Evolutionary conservation across 1,140 invertebrate species (phyloP).

Genomic region (Solenopsis fugax): DNA sequence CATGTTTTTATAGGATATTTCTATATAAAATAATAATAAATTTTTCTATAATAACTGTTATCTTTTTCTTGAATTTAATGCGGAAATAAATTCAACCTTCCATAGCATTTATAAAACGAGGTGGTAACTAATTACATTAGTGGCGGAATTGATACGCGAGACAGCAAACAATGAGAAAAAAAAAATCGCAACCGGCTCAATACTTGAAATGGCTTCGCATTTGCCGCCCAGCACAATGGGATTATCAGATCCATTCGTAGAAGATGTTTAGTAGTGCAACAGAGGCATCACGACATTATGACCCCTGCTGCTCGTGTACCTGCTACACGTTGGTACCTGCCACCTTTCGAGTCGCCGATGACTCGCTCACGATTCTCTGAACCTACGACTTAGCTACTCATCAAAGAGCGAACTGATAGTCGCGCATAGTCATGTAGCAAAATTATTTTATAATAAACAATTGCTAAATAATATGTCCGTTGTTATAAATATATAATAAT

Average conservation of each 20-base stretch:
- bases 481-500: neutral
- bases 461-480: neutral
- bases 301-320: conserved; percentile 76
- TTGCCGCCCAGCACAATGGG: conserved; percentile 75
- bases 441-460: neutral
- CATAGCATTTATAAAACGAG: neutral
- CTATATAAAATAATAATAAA: neutral
- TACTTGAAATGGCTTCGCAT: conserved; percentile 79
- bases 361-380: conserved; percentile 83
- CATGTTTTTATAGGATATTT: neutral
- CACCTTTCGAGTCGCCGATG: conserved; percentile 68
- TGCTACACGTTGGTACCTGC: conserved; percentile 55
- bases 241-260: conserved; percentile 80
- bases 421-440: too few species aligned
- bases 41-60: neutral
- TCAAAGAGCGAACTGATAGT: neutral
- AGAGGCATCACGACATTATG: conserved; percentile 75
- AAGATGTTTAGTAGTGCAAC: conserved; percentile 77
- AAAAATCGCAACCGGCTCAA: conserved; percentile 52
- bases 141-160: neutral
- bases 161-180: conserved; percentile 3
- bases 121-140: neutral
- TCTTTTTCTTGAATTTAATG: neutral
- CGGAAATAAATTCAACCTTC: neutral
- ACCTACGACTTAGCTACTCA: conserved; percentile 72